Percentiles rank a stretch among this genome's conserved stretches.
Conservation (phyloP, 37 sponge, comb jelly and placozoan species). For the Beroe forskalii region DNA sequence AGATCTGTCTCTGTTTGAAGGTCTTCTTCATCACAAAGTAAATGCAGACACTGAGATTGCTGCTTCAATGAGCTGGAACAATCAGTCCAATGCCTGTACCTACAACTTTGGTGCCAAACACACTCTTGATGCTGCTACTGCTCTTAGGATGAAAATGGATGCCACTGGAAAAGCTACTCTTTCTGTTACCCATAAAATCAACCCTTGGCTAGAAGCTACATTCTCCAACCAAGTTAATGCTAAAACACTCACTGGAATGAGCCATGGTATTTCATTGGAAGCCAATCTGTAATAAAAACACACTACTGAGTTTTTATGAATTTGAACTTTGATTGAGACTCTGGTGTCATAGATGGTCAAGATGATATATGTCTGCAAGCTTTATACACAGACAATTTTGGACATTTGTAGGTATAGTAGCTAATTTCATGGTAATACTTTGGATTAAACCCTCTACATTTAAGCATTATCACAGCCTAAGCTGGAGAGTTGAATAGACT, state of each 20-base stretch:
- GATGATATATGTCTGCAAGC: neutral
- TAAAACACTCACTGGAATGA: slow-evolving; percentile 30
- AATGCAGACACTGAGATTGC: slow-evolving; percentile 39
- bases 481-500: too few species aligned
- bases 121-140: slow-evolving; percentile 24
- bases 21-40: slow-evolving; percentile 45
- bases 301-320: neutral
- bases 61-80: slow-evolving; percentile 37
- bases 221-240: slow-evolving; percentile 62
- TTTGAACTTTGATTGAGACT: neutral
- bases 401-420: neutral
- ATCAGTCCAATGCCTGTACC: slow-evolving; percentile 20
- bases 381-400: neutral
- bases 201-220: slow-evolving; percentile 59
- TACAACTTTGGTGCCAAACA: slow-evolving; percentile 64
- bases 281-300: slow-evolving; percentile 38
- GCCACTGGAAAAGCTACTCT: slow-evolving; percentile 29
- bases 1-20: slow-evolving; percentile 33
- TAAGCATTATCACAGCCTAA: too few species aligned
- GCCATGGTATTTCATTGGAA: slow-evolving; percentile 43
- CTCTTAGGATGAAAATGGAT: slow-evolving; percentile 44
- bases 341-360: too few species aligned
- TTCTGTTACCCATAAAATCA: slow-evolving; percentile 34
- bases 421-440: neutral
- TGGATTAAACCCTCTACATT: too few species aligned